These are phyloP conservation scores for Tenthredo mesomela DNA, from an alignment of 2,888 invertebrate species.

Conservation along the genomic window DNA sequence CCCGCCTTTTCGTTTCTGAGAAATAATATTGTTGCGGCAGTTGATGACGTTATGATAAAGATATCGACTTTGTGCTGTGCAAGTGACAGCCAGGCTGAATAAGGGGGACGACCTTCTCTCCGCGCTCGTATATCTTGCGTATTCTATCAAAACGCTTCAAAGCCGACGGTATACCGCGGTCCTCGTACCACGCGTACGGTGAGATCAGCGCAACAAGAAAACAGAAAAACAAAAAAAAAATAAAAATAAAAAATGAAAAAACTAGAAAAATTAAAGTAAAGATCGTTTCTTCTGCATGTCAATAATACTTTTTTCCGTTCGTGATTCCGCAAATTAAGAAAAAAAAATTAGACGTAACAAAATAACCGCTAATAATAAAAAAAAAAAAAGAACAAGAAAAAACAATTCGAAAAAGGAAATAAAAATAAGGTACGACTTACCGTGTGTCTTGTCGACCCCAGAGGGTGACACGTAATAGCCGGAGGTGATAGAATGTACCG, in stretches of 20 bases:
- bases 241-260: background rate
- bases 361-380: background rate
- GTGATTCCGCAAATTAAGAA: background rate
- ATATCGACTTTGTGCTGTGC: slow-evolving; percentile 71
- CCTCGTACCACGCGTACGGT: background rate
- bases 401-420: background rate
- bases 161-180: slow-evolving; percentile 14
- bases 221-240: background rate
- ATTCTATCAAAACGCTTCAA: slow-evolving; percentile 54
- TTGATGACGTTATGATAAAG: slow-evolving; percentile 70
- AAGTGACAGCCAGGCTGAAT: slow-evolving; percentile 68
- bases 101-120: slow-evolving; percentile 61
- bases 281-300: background rate
- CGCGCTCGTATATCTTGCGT: slow-evolving; percentile 44
- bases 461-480: slow-evolving; percentile 63
- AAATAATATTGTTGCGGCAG: slow-evolving; percentile 68
- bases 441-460: slow-evolving; percentile 60
- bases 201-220: background rate
- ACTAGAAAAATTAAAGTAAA: background rate
- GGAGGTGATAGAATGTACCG: slow-evolving; percentile 62
- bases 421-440: slow-evolving; percentile 55
- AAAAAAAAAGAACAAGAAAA: background rate
- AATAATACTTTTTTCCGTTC: background rate
- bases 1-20: slow-evolving; percentile 56
- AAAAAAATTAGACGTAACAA: background rate